These are phyloP conservation scores for Mesorhabditis spiculigera DNA, from an alignment of 2,888 invertebrate genomes.

Conservation along the genomic window DNA sequence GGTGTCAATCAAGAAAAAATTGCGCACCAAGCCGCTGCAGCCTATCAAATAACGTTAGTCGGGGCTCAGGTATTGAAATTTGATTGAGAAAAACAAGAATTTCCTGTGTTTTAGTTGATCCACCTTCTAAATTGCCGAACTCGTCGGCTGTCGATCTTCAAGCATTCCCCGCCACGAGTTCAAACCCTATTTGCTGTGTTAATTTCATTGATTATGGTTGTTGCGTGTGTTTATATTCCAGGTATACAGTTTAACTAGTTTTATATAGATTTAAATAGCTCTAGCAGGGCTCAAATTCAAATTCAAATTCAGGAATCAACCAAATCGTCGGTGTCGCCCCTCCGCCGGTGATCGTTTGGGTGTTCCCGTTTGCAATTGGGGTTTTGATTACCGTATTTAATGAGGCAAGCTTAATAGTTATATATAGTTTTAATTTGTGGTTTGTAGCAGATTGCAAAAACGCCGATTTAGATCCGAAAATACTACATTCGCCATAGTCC, in stretches of 20 bases:
- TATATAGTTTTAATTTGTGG: background rate
- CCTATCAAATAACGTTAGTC: conserved; percentile 37
- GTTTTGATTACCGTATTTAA: background rate
- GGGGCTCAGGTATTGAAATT: conserved; percentile 19
- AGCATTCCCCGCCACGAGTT: background rate
- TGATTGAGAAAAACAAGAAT: background rate
- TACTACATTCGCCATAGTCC: conserved; percentile 2
- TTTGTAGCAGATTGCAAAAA: background rate
- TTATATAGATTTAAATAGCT: background rate
- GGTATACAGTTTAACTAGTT: background rate
- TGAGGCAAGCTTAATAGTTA: background rate
- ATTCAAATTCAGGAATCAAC: conserved; percentile 1
- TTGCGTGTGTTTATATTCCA: background rate
- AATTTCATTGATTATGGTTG: background rate
- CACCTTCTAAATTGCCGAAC: conserved; percentile 4
- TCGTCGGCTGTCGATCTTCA: background rate
- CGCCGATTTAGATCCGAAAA: background rate
- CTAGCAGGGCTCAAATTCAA: background rate
- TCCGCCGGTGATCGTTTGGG: conserved; percentile 5
- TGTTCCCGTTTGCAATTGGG: background rate
- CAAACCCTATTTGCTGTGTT: background rate
- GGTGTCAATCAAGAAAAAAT: conserved; percentile 10
- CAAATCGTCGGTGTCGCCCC: conserved; percentile 1
- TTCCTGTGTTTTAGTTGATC: background rate
- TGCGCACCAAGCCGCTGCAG: conserved; percentile 25